Base-by-base conservation (phyloP, 1,140 invertebrate species). In the Sweltsa coloradensis region DNA sequence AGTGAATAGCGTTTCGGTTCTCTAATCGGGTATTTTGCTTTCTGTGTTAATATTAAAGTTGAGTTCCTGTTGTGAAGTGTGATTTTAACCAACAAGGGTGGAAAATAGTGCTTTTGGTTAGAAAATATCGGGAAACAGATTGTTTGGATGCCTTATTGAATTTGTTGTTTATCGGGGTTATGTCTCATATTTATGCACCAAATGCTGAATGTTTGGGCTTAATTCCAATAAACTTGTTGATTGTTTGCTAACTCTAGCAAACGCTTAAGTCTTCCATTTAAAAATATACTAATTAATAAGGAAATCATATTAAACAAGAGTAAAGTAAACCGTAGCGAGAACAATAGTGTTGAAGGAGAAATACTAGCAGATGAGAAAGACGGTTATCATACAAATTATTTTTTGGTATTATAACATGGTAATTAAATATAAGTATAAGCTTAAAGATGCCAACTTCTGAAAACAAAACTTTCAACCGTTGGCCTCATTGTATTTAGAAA, bases 181-280 rank as follows among this genome's bases (percentile, higher is more conserved):
- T n/a, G n/a, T n/a, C n/a, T n/a, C n/a, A n/a, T n/a, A n/a, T n/a
- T n/a, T n/a, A n/a, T n/a, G n/a, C n/a, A n/a, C n/a, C n/a, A n/a
- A 47, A 29, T 47, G 46, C 25, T 41, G 39, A 47, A 47, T 47
- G 37, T 47, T 47, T 47, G 46, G 46, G 46, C 41, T 39, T 41
- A 16, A 23, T 39, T 27, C 29, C 36, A 37, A n/a, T n/a, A 47
- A n/a, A 21, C 37, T 29, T 24, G 36, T 27, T 39, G 46, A 22
- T 41, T 40, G 46, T 47, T 41, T 47, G 46, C 46, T 24, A 41
- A 6, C 24, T 13, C 13, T 39, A 22, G 46, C 46, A 47, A 41
- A 47, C 46, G 34, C 41, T 47, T 16, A 47, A 41, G 46, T 47
- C 46, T 47, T 47, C 46, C 46, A 47, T 47, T 46, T 47, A 47